Conservation (phyloP, 2,113 vertebrate species). For the Aviceda subcristata region DNA sequence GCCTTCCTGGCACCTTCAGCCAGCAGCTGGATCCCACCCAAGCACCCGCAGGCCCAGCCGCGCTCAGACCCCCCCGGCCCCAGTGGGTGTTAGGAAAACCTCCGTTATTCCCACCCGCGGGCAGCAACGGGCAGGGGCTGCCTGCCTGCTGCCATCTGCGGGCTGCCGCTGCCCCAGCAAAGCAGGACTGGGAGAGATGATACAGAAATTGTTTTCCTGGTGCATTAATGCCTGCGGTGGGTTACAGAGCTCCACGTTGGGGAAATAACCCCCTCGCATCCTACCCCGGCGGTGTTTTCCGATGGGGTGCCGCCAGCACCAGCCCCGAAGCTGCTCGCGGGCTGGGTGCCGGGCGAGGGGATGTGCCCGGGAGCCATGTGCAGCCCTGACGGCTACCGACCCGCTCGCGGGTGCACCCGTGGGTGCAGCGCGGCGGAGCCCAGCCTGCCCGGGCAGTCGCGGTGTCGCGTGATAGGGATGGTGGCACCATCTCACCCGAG, state of each 20-base stretch:
- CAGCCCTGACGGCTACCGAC: rapidly evolving
- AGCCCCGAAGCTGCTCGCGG: neutral
- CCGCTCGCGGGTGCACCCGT: neutral
- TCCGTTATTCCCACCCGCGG: neutral
- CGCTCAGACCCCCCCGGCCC: neutral
- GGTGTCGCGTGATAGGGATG: neutral
- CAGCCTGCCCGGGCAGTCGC: neutral
- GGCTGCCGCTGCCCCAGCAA: neutral
- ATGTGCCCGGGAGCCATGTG: rapidly evolving
- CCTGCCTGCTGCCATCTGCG: neutral
- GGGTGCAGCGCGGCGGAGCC: neutral
- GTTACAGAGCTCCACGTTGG: rapidly evolving
- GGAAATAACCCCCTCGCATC: rapidly evolving
- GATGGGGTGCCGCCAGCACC: neutral
- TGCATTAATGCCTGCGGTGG: neutral
- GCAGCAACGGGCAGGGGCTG: neutral
- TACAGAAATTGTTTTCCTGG: neutral
- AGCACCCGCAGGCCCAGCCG: neutral
- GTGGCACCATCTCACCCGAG: neutral
- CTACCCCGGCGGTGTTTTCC: neutral
- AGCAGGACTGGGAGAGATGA: neutral
- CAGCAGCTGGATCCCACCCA: neutral
- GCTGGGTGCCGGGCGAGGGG: neutral
- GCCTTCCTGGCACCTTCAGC: neutral
- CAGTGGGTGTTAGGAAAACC: neutral